Base-by-base conservation (phyloP, 2,113 vertebrate species). In the Chlorodrepanis virens region DNA sequence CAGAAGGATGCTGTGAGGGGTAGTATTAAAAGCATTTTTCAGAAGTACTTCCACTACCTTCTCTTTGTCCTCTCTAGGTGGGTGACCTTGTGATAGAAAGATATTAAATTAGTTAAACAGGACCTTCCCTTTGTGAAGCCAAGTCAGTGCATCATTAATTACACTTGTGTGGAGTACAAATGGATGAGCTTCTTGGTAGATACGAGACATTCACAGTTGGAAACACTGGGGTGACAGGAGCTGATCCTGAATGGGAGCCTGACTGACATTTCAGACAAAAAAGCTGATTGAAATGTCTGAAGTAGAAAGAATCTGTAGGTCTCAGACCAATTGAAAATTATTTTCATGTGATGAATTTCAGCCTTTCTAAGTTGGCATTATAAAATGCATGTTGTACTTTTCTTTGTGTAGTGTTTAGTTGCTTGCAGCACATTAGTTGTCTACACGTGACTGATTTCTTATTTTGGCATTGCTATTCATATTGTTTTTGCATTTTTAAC, bases 361-460 rank as follows among this genome's bases (percentile, higher is more conserved):
- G 8, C 17, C 13, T 42, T 74, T 54, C 17, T 52, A 70, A 63
- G 4, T 20, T 63, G 18, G 10, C 19, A 1, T 57, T 81, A 19
- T 54, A 42, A 92, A 90, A 45, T 81, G 28, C 14, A 7, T 2
- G 0, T 27, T 44, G 12, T 21, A 16, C 39, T 65, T 74, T 69
- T 42, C 27, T 71, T 68, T 35, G 35, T 63, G 33, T 40, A 14
- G 8, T 83, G 10, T 70, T 52, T 23, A 37, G 47, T 63, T 45
- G 21, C 27, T 76, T 1, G 0, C 53, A 44, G 67, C 7, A 0
- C 80, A 27, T 71, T 64, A 50, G 28, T 49, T 59, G 20, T 14
- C 24, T 20, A 1, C 29, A 25, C 0, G 0, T 1, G 3, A 5
- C 10, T 14, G 42, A 29, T 45, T 75, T 24, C 29, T 75, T 8